Percentiles rank a stretch among this genome's conserved stretches.
Conservation (phyloP, 2,888 invertebrate species). For the Drosophila gaucha region DNA sequence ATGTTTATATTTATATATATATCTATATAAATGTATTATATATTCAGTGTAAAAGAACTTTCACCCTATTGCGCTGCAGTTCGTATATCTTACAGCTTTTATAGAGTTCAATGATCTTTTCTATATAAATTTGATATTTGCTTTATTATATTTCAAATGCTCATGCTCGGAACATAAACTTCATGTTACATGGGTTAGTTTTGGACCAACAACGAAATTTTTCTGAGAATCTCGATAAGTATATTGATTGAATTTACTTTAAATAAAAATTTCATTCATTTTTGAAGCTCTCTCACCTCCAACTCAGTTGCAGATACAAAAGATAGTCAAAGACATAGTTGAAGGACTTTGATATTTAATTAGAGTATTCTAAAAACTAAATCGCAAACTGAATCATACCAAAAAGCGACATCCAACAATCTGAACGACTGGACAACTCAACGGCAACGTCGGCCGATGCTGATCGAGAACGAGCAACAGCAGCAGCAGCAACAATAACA, state of each 20-base stretch:
- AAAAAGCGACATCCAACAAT: conserved; percentile 51
- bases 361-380: conserved; percentile 30
- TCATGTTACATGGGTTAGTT: conserved; percentile 13
- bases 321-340: conserved; percentile 3
- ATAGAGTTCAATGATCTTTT: conserved; percentile 39
- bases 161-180: conserved; percentile 18
- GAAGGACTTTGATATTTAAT: not conserved
- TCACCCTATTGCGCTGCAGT: conserved; percentile 1
- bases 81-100: not conserved
- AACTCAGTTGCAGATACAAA: too few relatives aligned
- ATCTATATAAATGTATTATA: conserved; percentile 1
- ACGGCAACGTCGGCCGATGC: conserved; percentile 17
- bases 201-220: conserved; percentile 9
- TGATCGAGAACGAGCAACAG: conserved; percentile 44
- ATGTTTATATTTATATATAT: not conserved
- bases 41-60: not conserved
- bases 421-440: conserved; percentile 40
- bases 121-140: conserved; percentile 22
- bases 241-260: not conserved
- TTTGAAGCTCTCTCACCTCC: not conserved
- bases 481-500: conserved; percentile 4
- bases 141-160: conserved; percentile 34
- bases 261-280: not conserved
- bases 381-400: conserved; percentile 49
- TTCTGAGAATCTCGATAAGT: not conserved